Evolutionary conservation across 1,140 invertebrate genomes (phyloP).

Genomic region (Leptinotarsa undecemlineata): DNA sequence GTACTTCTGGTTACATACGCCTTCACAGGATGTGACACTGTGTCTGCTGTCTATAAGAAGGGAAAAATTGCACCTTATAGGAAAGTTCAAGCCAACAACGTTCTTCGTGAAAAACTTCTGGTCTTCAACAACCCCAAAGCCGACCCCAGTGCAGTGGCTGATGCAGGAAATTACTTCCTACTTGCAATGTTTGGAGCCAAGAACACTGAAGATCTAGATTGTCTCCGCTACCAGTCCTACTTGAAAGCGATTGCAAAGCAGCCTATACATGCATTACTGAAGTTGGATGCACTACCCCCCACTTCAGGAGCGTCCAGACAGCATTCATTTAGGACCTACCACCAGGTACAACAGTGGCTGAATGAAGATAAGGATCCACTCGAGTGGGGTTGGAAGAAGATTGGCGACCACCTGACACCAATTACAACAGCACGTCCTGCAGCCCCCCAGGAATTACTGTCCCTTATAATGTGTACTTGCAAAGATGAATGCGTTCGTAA

Average conservation of each 20-base stretch:
- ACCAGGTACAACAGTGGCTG: constrained; percentile 40
- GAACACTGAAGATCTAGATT: constrained; percentile 17
- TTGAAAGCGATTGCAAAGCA: constrained; percentile 18
- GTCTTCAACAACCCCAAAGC: constrained; percentile 21
- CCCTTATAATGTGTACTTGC: constrained; percentile 21
- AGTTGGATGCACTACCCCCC: constrained; percentile 31
- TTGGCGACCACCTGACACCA: constrained; percentile 34
- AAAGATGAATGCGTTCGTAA: constrained; percentile 20
- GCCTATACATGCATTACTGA: constrained; percentile 1
- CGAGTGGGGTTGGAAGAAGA: constrained; percentile 38
- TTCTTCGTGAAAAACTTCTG: constrained; percentile 14
- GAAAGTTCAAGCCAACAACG: constrained; percentile 14
- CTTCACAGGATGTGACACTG: constrained; percentile 25
- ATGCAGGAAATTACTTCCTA: constrained; percentile 18
- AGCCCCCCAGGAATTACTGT: constrained; percentile 12
- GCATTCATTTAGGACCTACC: constrained; percentile 40
- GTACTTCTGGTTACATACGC: constrained; percentile 7
- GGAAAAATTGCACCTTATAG: constrained; percentile 20
- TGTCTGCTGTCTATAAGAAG: constrained; percentile 24
- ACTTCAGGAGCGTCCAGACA: constrained; percentile 35
- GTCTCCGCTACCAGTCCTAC: constrained; percentile 14
- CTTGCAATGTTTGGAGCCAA: constrained; percentile 22
- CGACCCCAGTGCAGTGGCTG: constrained; percentile 20
- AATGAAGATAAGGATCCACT: constrained; percentile 29
- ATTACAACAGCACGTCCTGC: constrained; percentile 19